Conservation (phyloP, 2,888 invertebrate species). For the Rugalucina vietnamica region DNA sequence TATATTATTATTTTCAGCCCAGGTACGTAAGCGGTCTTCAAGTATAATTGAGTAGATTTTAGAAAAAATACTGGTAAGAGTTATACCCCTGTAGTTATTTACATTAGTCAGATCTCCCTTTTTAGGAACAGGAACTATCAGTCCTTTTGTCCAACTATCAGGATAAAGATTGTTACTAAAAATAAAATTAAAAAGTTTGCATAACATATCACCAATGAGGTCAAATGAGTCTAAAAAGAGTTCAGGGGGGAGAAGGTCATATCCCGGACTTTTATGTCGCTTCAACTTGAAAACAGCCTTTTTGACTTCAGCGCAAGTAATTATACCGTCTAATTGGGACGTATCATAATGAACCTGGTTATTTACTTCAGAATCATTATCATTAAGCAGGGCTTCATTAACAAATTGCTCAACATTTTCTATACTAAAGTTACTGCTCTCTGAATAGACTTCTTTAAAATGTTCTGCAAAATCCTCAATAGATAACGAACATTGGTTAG, state of each 20-base stretch:
- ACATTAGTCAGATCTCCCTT: neutral
- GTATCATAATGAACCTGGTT: too few relatives aligned
- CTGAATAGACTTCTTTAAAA: too few relatives aligned
- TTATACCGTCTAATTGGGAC: too few relatives aligned
- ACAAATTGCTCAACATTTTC: too few relatives aligned
- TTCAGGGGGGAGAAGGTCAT: neutral
- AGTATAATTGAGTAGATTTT: conserved; percentile 16
- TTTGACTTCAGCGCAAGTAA: neutral
- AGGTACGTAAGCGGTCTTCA: conserved; percentile 1
- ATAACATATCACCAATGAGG: neutral
- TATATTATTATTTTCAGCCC: neutral
- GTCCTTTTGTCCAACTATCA: conserved; percentile 3
- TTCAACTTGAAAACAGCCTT: neutral
- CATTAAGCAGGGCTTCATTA: too few relatives aligned
- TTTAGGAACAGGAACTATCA: conserved; percentile 15
- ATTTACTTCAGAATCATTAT: too few relatives aligned
- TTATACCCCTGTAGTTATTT: conserved; percentile 28
- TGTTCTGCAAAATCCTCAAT: too few relatives aligned
- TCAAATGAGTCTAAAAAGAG: conserved; percentile 7
- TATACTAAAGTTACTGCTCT: too few relatives aligned
- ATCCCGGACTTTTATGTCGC: neutral
- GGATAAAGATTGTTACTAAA: conserved; percentile 12
- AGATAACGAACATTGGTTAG: too few relatives aligned
- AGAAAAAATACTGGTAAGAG: conserved; percentile 14
- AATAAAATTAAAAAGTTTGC: conserved; percentile 21